These are phyloP conservation scores for Matsumurasca onukii DNA, from an alignment of 1,140 invertebrate species.

Conservation along the genomic window DNA sequence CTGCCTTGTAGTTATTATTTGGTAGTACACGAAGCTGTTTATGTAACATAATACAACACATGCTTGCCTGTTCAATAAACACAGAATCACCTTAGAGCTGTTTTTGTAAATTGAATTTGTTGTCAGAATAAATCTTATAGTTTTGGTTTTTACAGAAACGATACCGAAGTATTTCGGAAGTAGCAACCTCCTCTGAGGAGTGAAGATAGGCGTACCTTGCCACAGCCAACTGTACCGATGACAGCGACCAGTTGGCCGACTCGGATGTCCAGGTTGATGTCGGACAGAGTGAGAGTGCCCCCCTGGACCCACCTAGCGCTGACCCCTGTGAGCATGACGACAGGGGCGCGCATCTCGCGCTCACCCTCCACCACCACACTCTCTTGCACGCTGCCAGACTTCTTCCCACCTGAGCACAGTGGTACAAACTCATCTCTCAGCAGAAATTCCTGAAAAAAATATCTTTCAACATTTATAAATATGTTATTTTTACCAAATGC, in stretches of 20 bases:
- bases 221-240: conserved; percentile 75
- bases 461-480: no score
- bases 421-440: background rate
- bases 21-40: no score
- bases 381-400: background rate
- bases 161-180: no score
- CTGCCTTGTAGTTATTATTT: no score
- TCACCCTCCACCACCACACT: background rate
- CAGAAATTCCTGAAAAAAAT: background rate
- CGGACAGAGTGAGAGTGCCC: conserved; percentile 46
- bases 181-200: background rate
- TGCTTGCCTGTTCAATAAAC: no score
- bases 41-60: no score
- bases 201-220: conserved; percentile 59
- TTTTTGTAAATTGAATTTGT: no score
- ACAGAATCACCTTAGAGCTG: no score
- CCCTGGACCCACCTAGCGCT: conserved; percentile 35
- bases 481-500: no score
- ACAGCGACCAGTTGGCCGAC: conserved; percentile 67
- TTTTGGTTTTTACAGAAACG: no score
- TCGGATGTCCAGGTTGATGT: conserved; percentile 59
- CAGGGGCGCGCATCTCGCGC: background rate
- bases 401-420: background rate
- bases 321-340: background rate
- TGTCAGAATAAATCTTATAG: no score